These are phyloP conservation scores for Brassicogethes aeneus DNA, from an alignment of 2,888 invertebrate species.

Conservation along the genomic window DNA sequence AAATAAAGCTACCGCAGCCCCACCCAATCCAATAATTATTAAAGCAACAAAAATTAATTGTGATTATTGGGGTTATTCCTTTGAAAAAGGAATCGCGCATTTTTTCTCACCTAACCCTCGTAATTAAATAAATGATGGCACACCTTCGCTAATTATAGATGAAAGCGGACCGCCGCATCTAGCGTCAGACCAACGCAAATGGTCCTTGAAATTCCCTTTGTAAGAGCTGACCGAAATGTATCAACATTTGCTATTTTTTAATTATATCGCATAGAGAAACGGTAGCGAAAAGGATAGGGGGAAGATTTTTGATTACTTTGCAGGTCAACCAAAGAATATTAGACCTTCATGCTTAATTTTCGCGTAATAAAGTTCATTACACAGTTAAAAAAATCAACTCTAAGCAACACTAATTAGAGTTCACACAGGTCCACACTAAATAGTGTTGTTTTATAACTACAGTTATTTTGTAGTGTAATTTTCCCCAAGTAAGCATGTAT, in stretches of 20 bases:
- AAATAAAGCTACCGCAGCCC: slow-evolving; percentile 3
- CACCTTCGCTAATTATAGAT: slow-evolving; percentile 29
- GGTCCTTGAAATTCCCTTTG: neutral
- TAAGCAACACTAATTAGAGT: too few species aligned
- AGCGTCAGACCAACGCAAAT: neutral
- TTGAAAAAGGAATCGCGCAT: slow-evolving; percentile 4
- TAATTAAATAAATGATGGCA: slow-evolving; percentile 31
- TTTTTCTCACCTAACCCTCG: slow-evolving; percentile 30
- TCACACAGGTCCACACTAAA: too few species aligned
- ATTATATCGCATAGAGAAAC: neutral
- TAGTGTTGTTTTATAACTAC: too few species aligned
- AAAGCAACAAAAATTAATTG: slow-evolving; percentile 1
- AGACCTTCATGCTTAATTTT: too few species aligned
- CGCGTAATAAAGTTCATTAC: too few species aligned
- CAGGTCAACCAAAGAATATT: too few species aligned
- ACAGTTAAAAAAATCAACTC: too few species aligned
- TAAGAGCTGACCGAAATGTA: neutral
- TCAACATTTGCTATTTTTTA: neutral
- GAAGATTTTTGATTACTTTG: neutral
- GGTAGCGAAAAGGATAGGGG: neutral
- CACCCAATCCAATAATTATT: neutral
- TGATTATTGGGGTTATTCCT: neutral
- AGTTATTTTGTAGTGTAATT: too few species aligned
- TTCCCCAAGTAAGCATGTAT: too few species aligned
- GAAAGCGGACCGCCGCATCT: slow-evolving; percentile 15